Evolutionary conservation across 2,113 vertebrate species (phyloP), one percentile per base, ranked within the genome.

Genomic region (Emydocephalus ijimae): DNA sequence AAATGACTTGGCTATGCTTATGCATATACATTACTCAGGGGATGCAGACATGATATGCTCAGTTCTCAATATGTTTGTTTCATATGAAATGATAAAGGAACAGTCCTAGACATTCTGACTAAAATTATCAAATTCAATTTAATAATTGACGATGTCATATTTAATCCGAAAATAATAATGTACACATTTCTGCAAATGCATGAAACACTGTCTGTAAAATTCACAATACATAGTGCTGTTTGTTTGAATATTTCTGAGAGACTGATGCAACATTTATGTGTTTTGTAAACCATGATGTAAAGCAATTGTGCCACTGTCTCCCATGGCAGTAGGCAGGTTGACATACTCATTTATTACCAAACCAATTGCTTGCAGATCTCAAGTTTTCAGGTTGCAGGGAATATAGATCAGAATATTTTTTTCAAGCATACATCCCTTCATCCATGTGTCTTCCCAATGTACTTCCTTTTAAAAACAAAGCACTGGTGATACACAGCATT

Each of bases 101-200:
- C 88, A 2, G 1, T 89, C 89, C 89, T 89, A 91, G 92, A 90
- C 85, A 93, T 93, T 91, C 89, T 91, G 92, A 91, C 74, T 59
- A 91, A 61, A 93, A 88, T 88, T 55, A 87, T 29, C 57, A 59
- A 59, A 61, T 52, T 34, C 29, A 90, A 90, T 74, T 64, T 48
- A 86, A 45, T 57, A 57, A 57, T 21, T 56, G 15, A 85, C 45
- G 59, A 26, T 3, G 7, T 56, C 81, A 85, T 24, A 57, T 91
- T 56, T 57, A 54, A n/a, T 10, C 2, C 54, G 3, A 43, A 20
- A 59, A 12, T 29, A 56, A 85, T 43, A 87, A 91, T 87, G 48
- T 90, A 81, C 59, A 91, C 48, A 52, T 50, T 26, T 24, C 54
- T 59, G 29, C n/a, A 86, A 48, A 20, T n/a, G 14, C 57, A 26